Percentiles rank a stretch among this genome's conserved stretches.
These are phyloP conservation scores for Drosophila bocki DNA, from an alignment of 1,140 invertebrate species.

Conservation along the genomic window DNA sequence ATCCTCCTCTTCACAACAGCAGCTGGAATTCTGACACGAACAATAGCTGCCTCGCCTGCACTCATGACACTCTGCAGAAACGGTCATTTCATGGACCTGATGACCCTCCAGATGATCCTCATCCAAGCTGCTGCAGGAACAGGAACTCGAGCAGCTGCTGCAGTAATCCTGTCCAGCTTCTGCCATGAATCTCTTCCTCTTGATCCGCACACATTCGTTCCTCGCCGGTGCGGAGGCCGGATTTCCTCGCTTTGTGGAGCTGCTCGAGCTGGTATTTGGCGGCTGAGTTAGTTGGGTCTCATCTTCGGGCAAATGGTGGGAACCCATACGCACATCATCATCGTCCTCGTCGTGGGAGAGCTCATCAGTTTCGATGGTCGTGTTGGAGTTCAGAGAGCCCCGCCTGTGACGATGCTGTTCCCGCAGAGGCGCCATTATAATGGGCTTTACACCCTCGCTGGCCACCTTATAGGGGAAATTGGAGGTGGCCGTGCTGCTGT, in stretches of 20 bases:
- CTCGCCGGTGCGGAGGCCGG: conserved; percentile 44
- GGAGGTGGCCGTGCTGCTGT: conserved; percentile 80
- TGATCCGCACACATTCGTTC: conserved; percentile 79
- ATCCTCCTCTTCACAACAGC: conserved; percentile 54
- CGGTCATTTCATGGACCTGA: conserved; percentile 56
- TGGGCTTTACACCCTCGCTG: conserved; percentile 66
- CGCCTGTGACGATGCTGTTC: conserved; percentile 58
- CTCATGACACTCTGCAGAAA: conserved; percentile 75
- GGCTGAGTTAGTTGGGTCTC: conserved; percentile 59
- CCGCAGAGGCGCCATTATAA: conserved; percentile 62
- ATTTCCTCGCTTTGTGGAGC: conserved; percentile 43
- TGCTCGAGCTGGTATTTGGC: conserved; percentile 54
- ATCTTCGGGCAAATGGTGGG: conserved; percentile 59
- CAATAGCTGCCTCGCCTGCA: conserved; percentile 64
- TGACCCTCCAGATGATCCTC: conserved; percentile 45
- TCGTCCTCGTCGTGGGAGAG: conserved; percentile 71
- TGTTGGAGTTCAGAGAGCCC: conserved; percentile 74
- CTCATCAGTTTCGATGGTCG: conserved; percentile 78
- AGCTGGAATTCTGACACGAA: conserved; percentile 70
- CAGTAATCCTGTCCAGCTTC: conserved; percentile 57
- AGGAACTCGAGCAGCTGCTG: conserved; percentile 80
- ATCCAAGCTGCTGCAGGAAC: conserved; percentile 78
- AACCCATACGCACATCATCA: conserved; percentile 50
- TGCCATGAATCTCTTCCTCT: conserved; percentile 69
- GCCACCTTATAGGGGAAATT: conserved; percentile 79